These are phyloP conservation scores for Sebastes taczanowskii DNA, from an alignment of 2,797 vertebrate genomes.

Conservation along the genomic window DNA sequence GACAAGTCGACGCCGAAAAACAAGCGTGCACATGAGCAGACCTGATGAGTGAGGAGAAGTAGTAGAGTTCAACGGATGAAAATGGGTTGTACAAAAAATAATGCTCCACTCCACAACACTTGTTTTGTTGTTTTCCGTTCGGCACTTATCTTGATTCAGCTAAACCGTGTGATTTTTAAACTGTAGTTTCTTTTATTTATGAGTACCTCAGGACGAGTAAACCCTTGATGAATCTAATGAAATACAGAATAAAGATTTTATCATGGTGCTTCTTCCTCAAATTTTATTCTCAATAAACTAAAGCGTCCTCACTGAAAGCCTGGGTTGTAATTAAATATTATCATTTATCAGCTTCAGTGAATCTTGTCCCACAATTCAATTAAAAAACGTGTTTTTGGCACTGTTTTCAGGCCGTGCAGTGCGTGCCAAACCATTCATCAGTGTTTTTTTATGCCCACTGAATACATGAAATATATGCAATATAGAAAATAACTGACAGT, in stretches of 20 bases:
- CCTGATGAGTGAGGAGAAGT: neutral
- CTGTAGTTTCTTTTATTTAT: neutral
- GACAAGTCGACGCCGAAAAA: neutral
- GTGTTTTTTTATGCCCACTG: neutral
- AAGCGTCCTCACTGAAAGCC: neutral
- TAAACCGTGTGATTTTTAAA: neutral
- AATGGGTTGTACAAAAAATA: neutral
- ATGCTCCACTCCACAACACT: no score
- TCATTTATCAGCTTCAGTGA: neutral
- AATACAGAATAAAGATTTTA: neutral
- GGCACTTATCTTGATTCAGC: neutral
- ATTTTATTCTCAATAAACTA: neutral
- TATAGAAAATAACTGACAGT: neutral
- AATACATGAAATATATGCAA: neutral
- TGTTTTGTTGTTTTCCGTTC: accelerated
- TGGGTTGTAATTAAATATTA: neutral
- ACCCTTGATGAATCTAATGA: no score
- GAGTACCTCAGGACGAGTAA: no score
- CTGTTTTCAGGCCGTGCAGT: neutral
- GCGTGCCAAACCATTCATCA: neutral
- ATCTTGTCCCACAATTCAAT: neutral
- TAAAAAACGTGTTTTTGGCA: neutral
- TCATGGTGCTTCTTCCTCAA: neutral
- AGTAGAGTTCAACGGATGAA: neutral
- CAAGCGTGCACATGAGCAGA: neutral